Percentiles rank a stretch among this genome's conserved stretches.
Evolutionary conservation across 2,797 vertebrate genomes (phyloP).

Genomic region (Presbytis comata): DNA sequence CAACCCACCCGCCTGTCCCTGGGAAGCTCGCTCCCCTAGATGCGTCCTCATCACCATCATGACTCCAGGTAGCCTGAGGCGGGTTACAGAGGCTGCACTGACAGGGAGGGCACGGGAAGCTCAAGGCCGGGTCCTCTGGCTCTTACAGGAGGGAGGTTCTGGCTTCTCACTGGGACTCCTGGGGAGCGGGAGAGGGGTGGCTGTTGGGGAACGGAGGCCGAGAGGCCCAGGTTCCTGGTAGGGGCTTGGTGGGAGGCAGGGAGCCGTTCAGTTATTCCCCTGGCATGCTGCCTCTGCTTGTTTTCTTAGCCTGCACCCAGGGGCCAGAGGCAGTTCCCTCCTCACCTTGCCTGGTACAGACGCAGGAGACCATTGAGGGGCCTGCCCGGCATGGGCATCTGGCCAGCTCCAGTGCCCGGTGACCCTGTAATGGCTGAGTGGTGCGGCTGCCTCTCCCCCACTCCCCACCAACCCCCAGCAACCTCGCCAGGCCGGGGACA

Average conservation of each 20-base stretch:
- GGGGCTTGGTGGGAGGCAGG: background rate
- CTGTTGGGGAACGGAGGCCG: background rate
- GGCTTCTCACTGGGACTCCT: background rate
- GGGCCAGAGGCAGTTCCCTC: background rate
- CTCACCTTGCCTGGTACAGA: background rate
- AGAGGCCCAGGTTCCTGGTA: background rate
- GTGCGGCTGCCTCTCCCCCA: background rate
- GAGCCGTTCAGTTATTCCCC: background rate
- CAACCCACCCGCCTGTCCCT: too few relatives aligned
- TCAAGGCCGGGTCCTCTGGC: background rate
- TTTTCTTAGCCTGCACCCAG: background rate
- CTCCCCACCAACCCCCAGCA: background rate
- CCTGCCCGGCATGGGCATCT: background rate
- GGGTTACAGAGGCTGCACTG: background rate
- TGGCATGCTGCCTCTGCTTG: rapidly evolving
- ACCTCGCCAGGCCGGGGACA: background rate
- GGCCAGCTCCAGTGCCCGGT: background rate
- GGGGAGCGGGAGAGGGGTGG: too few relatives aligned
- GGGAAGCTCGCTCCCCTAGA: background rate
- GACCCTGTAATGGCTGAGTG: rapidly evolving
- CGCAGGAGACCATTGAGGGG: background rate
- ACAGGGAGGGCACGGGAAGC: background rate
- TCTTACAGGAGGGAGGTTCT: background rate
- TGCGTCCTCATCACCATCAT: rapidly evolving
- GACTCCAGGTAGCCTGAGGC: background rate